phyloP scores from a whole-genome alignment of 2,888 invertebrate genomes.

The Agapostemon virescens region DNA sequence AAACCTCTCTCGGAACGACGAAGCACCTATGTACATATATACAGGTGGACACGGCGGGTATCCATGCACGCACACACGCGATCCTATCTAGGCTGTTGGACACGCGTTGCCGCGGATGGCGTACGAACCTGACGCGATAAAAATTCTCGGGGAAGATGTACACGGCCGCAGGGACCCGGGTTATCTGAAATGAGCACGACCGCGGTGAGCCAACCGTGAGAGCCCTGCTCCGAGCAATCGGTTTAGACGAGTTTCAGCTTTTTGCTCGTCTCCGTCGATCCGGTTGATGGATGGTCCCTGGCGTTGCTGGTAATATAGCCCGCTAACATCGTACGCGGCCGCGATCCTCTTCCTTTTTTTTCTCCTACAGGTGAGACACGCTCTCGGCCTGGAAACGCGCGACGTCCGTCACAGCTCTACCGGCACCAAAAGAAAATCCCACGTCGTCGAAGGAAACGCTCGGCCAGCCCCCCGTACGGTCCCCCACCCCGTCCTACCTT shows the following conservation, averaged over 20 bases:
- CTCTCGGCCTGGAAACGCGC: conserved; percentile 14
- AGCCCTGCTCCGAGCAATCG: conserved; percentile 60
- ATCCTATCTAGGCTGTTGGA: conserved; percentile 35
- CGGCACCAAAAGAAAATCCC: conserved; percentile 26
- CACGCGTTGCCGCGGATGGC: conserved; percentile 21
- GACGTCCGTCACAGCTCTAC: not conserved
- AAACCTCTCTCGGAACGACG: conserved; percentile 33
- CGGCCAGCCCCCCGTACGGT: not conserved
- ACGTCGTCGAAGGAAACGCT: conserved; percentile 19
- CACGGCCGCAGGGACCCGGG: conserved; percentile 36
- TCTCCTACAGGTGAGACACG: not conserved
- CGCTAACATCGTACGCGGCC: conserved; percentile 21
- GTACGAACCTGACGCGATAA: conserved; percentile 36
- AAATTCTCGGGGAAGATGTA: conserved; percentile 36
- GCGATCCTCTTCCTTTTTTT: conserved; percentile 13
- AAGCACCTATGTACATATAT: not conserved
- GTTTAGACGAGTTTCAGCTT: conserved; percentile 66
- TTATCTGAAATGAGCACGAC: conserved; percentile 57
- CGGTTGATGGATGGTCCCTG: conserved; percentile 64
- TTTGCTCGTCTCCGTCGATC: conserved; percentile 65
- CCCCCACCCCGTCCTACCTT: too few relatives aligned
- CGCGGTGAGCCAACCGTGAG: conserved; percentile 55
- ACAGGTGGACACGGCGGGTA: not conserved
- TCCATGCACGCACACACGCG: conserved; percentile 30
- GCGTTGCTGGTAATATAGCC: conserved; percentile 39